Evolutionary conservation across 1,140 invertebrate species (phyloP).

Genomic region (Eciton burchellii): DNA sequence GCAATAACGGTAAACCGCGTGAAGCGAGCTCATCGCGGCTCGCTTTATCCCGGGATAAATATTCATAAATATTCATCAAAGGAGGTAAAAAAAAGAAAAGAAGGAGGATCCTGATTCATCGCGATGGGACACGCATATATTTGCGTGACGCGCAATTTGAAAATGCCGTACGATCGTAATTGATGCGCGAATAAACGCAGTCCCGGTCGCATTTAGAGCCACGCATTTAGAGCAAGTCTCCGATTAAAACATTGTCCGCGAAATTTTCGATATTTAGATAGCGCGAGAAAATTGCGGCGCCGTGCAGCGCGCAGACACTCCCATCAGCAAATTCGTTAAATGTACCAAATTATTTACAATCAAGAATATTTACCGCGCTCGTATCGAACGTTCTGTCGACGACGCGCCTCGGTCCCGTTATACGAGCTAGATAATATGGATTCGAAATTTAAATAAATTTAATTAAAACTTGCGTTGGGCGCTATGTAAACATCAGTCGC

Average conservation of each 20-base stretch:
- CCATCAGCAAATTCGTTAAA: slow-evolving; percentile 62
- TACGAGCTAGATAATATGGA: background rate
- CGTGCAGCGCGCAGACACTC: slow-evolving; percentile 20
- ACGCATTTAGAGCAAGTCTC: slow-evolving; percentile 58
- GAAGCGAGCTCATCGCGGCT: slow-evolving; percentile 63
- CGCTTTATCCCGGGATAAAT: slow-evolving; percentile 52
- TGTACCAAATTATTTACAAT: slow-evolving; percentile 69
- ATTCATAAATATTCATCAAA: slow-evolving; percentile 68
- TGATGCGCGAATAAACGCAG: slow-evolving; percentile 66
- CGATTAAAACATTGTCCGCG: slow-evolving; percentile 75
- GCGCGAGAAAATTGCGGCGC: slow-evolving; percentile 70
- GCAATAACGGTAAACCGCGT: background rate
- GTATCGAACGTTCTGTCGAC: slow-evolving; percentile 49
- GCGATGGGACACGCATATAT: slow-evolving; percentile 24
- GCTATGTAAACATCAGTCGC: background rate
- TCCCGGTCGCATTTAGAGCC: slow-evolving; percentile 65
- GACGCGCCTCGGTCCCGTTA: slow-evolving; percentile 7
- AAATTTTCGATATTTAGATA: slow-evolving; percentile 74
- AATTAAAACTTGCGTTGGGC: background rate
- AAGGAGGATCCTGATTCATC: slow-evolving; percentile 54
- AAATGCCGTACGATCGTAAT: slow-evolving; percentile 73
- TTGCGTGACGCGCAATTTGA: slow-evolving; percentile 60
- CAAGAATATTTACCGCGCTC: slow-evolving; percentile 66
- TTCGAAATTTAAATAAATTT: slow-evolving; percentile 2
- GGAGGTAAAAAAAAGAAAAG: slow-evolving; percentile 27